phyloP scores from a whole-genome alignment of 1,140 invertebrate genomes.

The Alviniconcha marisindica region DNA sequence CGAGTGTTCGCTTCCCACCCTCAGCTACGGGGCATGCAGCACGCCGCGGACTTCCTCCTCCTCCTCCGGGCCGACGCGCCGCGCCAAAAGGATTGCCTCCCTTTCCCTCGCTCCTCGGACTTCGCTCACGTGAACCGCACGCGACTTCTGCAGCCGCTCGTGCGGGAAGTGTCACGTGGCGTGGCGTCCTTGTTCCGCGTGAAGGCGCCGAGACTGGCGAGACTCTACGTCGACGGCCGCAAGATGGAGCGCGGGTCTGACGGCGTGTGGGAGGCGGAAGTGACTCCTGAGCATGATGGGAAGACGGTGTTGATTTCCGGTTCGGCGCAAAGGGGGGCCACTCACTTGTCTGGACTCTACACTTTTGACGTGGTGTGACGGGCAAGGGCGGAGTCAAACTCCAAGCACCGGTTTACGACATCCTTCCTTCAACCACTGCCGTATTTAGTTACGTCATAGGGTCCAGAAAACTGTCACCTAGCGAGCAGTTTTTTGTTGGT shows the following conservation, averaged over 20 bases:
- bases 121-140: neutral
- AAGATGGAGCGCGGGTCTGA: neutral
- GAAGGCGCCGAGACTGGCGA: neutral
- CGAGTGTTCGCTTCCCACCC: neutral
- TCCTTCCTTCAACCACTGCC: no score
- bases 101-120: neutral
- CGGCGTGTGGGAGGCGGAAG: slow-evolving; percentile 1
- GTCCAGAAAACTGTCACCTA: no score
- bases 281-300: neutral
- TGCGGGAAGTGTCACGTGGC: neutral
- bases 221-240: neutral
- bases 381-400: no score
- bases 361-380: no score
- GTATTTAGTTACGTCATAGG: no score
- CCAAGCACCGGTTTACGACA: no score
- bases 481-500: no score
- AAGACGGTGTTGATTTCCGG: no score
- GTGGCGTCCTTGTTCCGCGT: neutral
- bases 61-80: no score
- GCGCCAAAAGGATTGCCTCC: neutral
- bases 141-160: neutral
- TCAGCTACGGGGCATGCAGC: neutral
- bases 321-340: no score
- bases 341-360: no score
- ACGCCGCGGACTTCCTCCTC: neutral